Base-by-base conservation (phyloP, 2,113 vertebrate genomes). In the Aphyosemion australe region DNA sequence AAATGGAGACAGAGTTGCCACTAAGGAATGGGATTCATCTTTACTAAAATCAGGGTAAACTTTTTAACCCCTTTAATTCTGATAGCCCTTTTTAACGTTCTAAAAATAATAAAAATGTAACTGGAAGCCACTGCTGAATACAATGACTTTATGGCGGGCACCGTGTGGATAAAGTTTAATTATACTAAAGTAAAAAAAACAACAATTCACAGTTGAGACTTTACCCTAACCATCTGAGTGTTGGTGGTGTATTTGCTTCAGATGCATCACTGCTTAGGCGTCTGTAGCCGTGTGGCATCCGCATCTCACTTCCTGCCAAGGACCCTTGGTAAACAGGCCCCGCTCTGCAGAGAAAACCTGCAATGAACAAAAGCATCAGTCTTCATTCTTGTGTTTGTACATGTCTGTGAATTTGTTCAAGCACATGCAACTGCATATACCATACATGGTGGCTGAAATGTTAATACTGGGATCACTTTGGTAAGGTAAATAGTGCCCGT, bases 301-400 rank as follows among this genome's bases (percentile, higher is more conserved):
- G 34, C n/a, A 39, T 39, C 54, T 56, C 39, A n/a, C n/a, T 19
- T 37, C n/a, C 8, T 56, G 54, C 54, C 54, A 56, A 56, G 37
- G 54, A 56, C 54, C 54, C 34, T 56, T 34, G 12, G 18, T 18
- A 56, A 56, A 56, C 18, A 56, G 34, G 37, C 54, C 21, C 26
- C 20, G 21, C 26, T 26, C 34, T 19, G 54, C 54, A 56, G 34
- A 41, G 54, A 8, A 26, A 26, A 26, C 3, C 26, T 6, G 32
- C 16, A 18, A 34, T 37, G 53, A 55, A 55, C 53, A 55, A 16
- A 55, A 55, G 54, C 54, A 8, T 37, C 37, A 19, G n/a, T 39
- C 54, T 56, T 26, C 34, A 18, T 56, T 41, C 54, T 56, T 34
- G 34, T 41, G 54, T 41, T 56, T 39, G 34, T 56, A 39, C 54